A percentile compares a stretch with the other conserved stretches of the same genome.
Evolutionary conservation across 2,888 invertebrate species (phyloP).

Genomic region (Eristalinus sepulchralis): DNA sequence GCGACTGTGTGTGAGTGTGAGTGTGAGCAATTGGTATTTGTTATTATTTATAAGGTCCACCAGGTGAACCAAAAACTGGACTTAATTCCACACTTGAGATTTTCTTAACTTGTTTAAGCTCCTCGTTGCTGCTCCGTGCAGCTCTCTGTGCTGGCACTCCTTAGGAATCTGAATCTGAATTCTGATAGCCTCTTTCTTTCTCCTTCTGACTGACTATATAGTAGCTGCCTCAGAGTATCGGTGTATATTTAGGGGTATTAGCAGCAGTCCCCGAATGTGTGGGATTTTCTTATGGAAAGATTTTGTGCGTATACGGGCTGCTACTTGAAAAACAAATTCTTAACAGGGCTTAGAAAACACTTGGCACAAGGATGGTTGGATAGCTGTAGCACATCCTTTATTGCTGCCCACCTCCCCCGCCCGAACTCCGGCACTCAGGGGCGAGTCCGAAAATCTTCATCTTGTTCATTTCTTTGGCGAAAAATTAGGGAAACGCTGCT

Average conservation of each 20-base stretch:
- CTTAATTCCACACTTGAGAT: constrained; percentile 74
- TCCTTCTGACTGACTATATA: not conserved
- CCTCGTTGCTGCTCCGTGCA: constrained; percentile 38
- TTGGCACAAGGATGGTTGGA: constrained; percentile 37
- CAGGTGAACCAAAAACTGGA: constrained; percentile 73
- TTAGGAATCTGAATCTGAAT: not conserved
- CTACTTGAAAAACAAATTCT: constrained; percentile 63
- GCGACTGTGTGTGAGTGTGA: constrained; percentile 35
- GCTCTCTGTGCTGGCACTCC: not conserved
- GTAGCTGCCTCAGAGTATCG: constrained; percentile 17
- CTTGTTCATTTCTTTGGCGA: constrained; percentile 55
- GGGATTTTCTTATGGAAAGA: constrained; percentile 6
- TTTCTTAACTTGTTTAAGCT: constrained; percentile 71
- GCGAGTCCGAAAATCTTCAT: constrained; percentile 55
- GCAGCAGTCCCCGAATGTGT: constrained; percentile 28
- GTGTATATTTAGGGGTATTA: constrained; percentile 59
- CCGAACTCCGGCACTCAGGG: not conserved
- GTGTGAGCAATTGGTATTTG: constrained; percentile 63
- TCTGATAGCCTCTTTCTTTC: not conserved
- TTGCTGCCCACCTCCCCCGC: not conserved
- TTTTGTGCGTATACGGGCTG: constrained; percentile 26
- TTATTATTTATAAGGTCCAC: constrained; percentile 74
- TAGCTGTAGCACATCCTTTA: constrained; percentile 17
- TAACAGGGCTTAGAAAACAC: constrained; percentile 66
- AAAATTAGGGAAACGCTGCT: constrained; percentile 52